Conservation (phyloP, 37 sponge, comb jelly and placozoan genomes). For the Chondrosia reniformis region DNA sequence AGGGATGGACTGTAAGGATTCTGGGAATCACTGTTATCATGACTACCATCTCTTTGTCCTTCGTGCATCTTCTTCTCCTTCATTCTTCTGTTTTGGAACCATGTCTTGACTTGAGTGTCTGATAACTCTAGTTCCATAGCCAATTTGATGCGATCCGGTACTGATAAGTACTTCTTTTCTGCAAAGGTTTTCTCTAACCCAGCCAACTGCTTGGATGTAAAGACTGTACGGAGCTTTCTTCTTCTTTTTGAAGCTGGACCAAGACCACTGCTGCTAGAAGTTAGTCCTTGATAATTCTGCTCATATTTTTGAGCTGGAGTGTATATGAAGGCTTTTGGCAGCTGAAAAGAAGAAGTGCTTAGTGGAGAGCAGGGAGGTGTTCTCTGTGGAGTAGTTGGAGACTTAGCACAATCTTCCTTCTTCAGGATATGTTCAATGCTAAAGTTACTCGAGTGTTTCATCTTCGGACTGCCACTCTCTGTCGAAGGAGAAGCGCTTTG, state of each 20-base stretch:
- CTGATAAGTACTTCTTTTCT: conserved; percentile 90
- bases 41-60: too few species aligned
- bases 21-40: not conserved
- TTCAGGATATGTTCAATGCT: conserved; percentile 17
- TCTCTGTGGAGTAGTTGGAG: not conserved
- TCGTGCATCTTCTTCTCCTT: conserved; percentile 87
- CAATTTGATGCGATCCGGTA: conserved; percentile 89
- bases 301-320: conserved; percentile 21
- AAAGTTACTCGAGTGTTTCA: not conserved
- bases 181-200: conserved; percentile 91
- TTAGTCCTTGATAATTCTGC: too few species aligned
- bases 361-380: conserved; percentile 11
- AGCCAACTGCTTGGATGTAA: conserved; percentile 88
- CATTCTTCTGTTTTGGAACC: conserved; percentile 95
- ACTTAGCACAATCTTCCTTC: not conserved
- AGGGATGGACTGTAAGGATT: conserved; percentile 9
- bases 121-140: conserved; percentile 81
- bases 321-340: conserved; percentile 23
- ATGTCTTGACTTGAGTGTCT: conserved; percentile 96
- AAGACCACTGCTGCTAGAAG: too few species aligned
- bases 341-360: not conserved
- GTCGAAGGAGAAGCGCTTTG: not conserved
- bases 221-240: conserved; percentile 91
- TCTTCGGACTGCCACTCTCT: too few species aligned
- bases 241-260: conserved; percentile 9